These are phyloP conservation scores for Epinotia nisella DNA, from an alignment of 2,888 invertebrate genomes.

Conservation along the genomic window DNA sequence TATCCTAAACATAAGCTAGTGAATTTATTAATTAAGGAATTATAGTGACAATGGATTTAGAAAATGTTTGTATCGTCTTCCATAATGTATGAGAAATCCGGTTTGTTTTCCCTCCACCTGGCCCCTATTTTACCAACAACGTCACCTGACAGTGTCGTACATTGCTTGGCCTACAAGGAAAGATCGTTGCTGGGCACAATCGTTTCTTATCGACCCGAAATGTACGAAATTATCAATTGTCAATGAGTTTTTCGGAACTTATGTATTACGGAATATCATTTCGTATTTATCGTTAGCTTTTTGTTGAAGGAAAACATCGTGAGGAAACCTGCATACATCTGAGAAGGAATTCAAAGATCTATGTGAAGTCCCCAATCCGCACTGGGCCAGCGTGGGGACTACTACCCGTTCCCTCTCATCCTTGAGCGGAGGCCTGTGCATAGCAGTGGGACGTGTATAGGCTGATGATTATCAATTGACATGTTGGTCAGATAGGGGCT, in stretches of 20 bases:
- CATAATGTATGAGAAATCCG: conserved; percentile 73
- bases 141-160: neutral
- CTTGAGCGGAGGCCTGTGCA: too few species aligned
- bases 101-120: conserved; percentile 62
- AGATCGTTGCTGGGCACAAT: neutral
- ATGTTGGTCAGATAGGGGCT: neutral
- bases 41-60: conserved; percentile 61
- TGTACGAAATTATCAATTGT: neutral
- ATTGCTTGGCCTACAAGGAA: neutral
- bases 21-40: conserved; percentile 46
- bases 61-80: conserved; percentile 78
- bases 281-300: too few species aligned
- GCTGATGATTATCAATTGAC: too few species aligned
- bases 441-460: too few species aligned
- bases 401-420: too few species aligned
- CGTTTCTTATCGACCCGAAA: neutral
- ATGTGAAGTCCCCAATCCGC: too few species aligned
- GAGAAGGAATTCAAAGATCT: too few species aligned
- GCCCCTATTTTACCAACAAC: neutral
- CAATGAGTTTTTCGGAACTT: too few species aligned
- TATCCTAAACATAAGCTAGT: conserved; percentile 42
- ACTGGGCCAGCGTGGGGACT: too few species aligned
- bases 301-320: too few species aligned
- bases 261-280: too few species aligned
- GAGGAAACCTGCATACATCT: too few species aligned